phyloP scores from a whole-genome alignment of 1,140 invertebrate species.

The Euwallacea fornicatus region DNA sequence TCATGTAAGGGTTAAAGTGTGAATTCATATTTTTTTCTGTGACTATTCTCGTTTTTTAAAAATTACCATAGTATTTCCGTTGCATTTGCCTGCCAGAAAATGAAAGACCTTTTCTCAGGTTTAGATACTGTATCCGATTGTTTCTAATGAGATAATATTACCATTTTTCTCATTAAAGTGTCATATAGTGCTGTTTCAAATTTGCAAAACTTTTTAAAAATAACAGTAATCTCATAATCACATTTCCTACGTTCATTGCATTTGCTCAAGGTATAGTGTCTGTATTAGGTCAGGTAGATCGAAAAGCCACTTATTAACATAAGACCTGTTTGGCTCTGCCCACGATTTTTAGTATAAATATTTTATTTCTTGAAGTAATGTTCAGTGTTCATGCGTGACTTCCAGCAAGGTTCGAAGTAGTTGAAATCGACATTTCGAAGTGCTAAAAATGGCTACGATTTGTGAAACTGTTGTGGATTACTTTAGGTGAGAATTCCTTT shows the following conservation, averaged over 20 bases:
- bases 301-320: constrained; percentile 21
- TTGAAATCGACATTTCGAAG: background rate
- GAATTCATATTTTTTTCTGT: too few species aligned
- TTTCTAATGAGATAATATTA: too few species aligned
- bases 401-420: background rate
- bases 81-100: too few species aligned
- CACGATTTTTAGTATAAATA: constrained; percentile 20
- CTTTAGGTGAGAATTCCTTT: constrained; percentile 7
- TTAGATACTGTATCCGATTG: too few species aligned
- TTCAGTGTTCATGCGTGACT: background rate
- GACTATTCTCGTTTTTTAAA: too few species aligned
- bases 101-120: too few species aligned
- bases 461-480: constrained; percentile 22
- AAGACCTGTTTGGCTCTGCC: constrained; percentile 13
- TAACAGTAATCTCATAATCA: too few species aligned
- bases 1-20: too few species aligned
- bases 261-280: constrained; percentile 8
- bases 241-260: background rate
- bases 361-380: background rate
- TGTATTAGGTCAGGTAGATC: constrained; percentile 18
- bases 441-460: constrained; percentile 17
- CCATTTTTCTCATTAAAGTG: background rate
- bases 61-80: too few species aligned
- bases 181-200: background rate
- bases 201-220: too few species aligned